Evolutionary conservation across 2,888 invertebrate species (phyloP), one percentile per base, ranked within the genome.

Genomic region (Biston betularia): DNA sequence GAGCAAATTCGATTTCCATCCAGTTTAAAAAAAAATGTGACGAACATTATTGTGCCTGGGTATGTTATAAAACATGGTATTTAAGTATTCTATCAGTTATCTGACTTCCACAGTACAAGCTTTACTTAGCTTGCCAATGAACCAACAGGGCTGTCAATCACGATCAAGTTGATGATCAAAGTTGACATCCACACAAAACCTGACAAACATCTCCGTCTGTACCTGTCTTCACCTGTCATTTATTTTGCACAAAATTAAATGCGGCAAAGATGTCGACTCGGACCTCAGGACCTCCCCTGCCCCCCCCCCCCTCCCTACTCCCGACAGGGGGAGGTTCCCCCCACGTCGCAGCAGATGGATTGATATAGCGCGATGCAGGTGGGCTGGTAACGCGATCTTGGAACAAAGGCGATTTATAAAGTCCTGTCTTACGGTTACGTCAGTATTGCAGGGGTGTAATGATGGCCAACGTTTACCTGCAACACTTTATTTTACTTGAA

Each of bases 211-310:
- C 64, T 46, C n/a, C 58, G 35, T 49, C 63, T n/a, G 52, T 56
- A 66, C 72, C 76, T 77, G 76, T 75, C 79, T 63, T 63, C 76
- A 73, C 84, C 82, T 82, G 88, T 91, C 92, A 89, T 92, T 90
- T 89, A 89, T n/a, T n/a, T n/a, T n/a, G n/a, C 91, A 90, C 90
- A 86, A 92, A 91, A 91, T 90, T 89, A 90, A 91, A 90, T 85
- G 87, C 84, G 85, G 86, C 85, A 86, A 90, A 90, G 90, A 89
- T 82, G 82, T 78, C 80, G 88, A 84, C 85, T 84, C 81, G 62
- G 66, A 61, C 66, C 82, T 77, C 79, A 72, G 77, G 77, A 75
- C 77, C 70, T n/a, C 77, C 76, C 48, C 57, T 68, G 68, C 73
- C 65, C 50, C 57, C 69, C 68, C 73, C 65, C 74, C 65, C 73